Evolutionary conservation across 1,140 invertebrate genomes (phyloP), one percentile per base, ranked within the genome.

Genomic region (Drosophila chauvacae): DNA sequence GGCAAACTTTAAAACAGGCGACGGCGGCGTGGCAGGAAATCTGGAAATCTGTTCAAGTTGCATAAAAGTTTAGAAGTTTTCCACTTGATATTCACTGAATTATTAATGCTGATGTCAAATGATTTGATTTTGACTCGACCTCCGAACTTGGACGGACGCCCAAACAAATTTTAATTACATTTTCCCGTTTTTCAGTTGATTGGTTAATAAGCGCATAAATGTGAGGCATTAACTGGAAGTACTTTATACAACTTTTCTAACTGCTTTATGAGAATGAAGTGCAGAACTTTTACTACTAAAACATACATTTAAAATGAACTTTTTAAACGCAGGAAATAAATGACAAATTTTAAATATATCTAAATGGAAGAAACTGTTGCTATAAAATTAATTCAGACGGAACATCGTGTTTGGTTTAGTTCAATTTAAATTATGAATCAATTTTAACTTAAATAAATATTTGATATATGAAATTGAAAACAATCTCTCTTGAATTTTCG

Each of bases 11-110:
- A 13, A 18, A 57, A 35, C n/a, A 10, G 18, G 35, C 7, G 23
- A 7, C 30, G 39, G 10, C 30, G 39, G 13, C 10, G 18, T 16
- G 7, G 35, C 35, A n/a, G 18, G 26, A 48, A 48, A 37, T 33
- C 48, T 39, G 42, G 20, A 33, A 71, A 59, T 72, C 53, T 72
- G 69, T 70, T 58, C 42, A 68, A 70, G 66, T 70, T 70, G 65
- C 65, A 44, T n/a, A 71, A 69, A 72, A 72, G 66, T 72, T 71
- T n/a, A 30, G 35, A 72, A 72, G 42, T 58, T 72, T 71, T 71
- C 66, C 69, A 55, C 69, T 72, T 69, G 63, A 44, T 53, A 69
- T 69, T 72, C 51, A 18, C 35, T 48, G 69, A 72, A 72, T 72
- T 59, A 71, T 71, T 71, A 71, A 72, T 59, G 42, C 28, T 37